A percentile compares a stretch with the other conserved stretches of the same genome.
These are phyloP conservation scores for Ephydatia muelleri DNA, from an alignment of 37 sponge, comb jelly and placozoan species.

Conservation along the genomic window DNA sequence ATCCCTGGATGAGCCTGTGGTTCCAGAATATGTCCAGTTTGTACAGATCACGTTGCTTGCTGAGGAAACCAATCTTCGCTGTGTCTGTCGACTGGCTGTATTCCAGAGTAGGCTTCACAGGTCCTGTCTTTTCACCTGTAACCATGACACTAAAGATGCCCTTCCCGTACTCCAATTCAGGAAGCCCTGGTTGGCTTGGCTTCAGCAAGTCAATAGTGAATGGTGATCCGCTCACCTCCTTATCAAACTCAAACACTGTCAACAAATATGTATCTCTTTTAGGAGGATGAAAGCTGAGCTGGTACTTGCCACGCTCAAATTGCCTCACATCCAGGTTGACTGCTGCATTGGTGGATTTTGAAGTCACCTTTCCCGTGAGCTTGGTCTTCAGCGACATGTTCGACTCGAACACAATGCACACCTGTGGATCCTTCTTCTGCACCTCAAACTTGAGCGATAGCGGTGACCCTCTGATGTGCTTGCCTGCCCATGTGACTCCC, in stretches of 20 bases:
- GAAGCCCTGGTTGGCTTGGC: neutral
- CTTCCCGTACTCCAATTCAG: neutral
- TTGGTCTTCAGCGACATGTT: constrained; percentile 1
- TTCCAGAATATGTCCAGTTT: constrained; percentile 48
- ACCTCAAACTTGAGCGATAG: constrained; percentile 38
- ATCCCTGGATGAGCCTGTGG: constrained; percentile 35
- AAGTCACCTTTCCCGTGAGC: constrained; percentile 39
- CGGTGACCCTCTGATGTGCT: constrained; percentile 53
- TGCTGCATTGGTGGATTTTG: constrained; percentile 1
- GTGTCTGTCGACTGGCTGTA: neutral
- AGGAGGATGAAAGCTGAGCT: constrained; percentile 49
- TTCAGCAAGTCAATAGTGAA: constrained; percentile 48
- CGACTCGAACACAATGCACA: constrained; percentile 55
- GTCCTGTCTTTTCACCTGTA: constrained; percentile 20
- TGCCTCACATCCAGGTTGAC: constrained; percentile 38
- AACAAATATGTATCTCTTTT: constrained; percentile 41
- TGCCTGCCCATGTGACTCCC: constrained; percentile 38
- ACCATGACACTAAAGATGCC: constrained; percentile 42
- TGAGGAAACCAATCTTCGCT: constrained; percentile 27
- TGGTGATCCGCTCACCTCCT: constrained; percentile 55
- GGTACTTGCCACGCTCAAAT: constrained; percentile 59
- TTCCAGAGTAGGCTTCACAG: neutral
- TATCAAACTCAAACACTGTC: constrained; percentile 43
- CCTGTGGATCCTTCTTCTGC: constrained; percentile 38
- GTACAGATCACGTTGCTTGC: constrained; percentile 16